Conservation (phyloP, 2,888 invertebrate species). For the Andrena marginata region DNA sequence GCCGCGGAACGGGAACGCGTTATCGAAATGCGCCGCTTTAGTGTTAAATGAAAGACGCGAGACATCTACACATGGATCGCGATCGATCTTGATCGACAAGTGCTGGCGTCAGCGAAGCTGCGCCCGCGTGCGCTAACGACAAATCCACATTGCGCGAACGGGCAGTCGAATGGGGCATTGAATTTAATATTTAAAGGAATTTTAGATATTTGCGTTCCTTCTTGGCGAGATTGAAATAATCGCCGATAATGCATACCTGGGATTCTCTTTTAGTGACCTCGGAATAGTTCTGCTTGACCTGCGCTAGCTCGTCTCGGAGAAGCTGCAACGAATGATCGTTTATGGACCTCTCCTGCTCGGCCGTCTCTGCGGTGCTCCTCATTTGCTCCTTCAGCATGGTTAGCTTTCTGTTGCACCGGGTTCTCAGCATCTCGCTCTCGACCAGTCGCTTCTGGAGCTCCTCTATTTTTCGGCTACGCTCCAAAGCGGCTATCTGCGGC, state of each 20-base stretch:
- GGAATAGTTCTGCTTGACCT: slow-evolving; percentile 90
- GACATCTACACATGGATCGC: neutral
- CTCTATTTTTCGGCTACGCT: slow-evolving; percentile 93
- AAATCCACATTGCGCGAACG: too few species aligned
- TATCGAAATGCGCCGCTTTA: slow-evolving; percentile 17
- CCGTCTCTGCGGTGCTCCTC: slow-evolving; percentile 88
- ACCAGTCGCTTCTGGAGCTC: slow-evolving; percentile 93
- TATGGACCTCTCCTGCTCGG: slow-evolving; percentile 89
- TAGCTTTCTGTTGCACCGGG: slow-evolving; percentile 91
- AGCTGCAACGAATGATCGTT: slow-evolving; percentile 90
- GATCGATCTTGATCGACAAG: neutral
- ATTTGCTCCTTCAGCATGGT: slow-evolving; percentile 91
- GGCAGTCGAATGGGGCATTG: too few species aligned
- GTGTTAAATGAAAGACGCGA: slow-evolving; percentile 29
- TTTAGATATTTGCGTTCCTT: too few species aligned
- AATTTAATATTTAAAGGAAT: too few species aligned
- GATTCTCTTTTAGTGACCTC: slow-evolving; percentile 91
- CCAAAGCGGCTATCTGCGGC: slow-evolving; percentile 91
- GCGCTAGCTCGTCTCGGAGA: slow-evolving; percentile 91
- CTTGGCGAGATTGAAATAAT: too few species aligned
- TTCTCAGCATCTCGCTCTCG: slow-evolving; percentile 92
- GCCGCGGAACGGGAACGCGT: neutral
- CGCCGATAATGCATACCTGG: slow-evolving; percentile 84
- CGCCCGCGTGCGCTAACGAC: too few species aligned
- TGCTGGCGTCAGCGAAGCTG: neutral